phyloP scores from a whole-genome alignment of 2,888 invertebrate species.

The Andrena camellia region DNA sequence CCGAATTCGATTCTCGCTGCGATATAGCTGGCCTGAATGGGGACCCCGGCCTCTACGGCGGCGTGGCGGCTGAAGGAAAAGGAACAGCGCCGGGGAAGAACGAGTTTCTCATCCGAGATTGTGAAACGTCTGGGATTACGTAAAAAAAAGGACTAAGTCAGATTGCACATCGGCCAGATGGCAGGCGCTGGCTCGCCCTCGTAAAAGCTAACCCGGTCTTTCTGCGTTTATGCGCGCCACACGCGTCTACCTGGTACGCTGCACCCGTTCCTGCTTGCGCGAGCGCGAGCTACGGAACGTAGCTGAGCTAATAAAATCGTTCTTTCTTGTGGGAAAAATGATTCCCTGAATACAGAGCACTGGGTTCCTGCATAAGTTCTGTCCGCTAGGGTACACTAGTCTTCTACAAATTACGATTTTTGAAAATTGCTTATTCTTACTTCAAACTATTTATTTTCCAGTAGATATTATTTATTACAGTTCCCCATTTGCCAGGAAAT shows the following conservation, averaged over 20 bases:
- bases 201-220: conserved; percentile 67
- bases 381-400: too few species aligned
- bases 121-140: conserved; percentile 81
- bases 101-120: conserved; percentile 75
- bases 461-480: too few species aligned
- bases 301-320: neutral
- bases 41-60: conserved; percentile 31
- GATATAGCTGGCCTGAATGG: conserved; percentile 76
- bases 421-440: too few species aligned
- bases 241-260: conserved; percentile 32
- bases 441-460: too few species aligned
- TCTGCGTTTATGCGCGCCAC: conserved; percentile 27
- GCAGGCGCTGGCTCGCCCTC: conserved; percentile 73
- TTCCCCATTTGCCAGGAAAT: too few species aligned
- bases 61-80: conserved; percentile 24
- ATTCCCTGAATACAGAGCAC: neutral
- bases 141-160: conserved; percentile 77
- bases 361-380: too few species aligned
- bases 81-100: conserved; percentile 47
- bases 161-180: conserved; percentile 82
- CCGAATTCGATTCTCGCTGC: conserved; percentile 77
- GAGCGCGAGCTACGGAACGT: neutral
- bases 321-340: neutral
- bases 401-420: too few species aligned
- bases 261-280: conserved; percentile 16